phyloP scores from a whole-genome alignment of 2,113 vertebrate species.

The Shinisaurus crocodilurus region DNA sequence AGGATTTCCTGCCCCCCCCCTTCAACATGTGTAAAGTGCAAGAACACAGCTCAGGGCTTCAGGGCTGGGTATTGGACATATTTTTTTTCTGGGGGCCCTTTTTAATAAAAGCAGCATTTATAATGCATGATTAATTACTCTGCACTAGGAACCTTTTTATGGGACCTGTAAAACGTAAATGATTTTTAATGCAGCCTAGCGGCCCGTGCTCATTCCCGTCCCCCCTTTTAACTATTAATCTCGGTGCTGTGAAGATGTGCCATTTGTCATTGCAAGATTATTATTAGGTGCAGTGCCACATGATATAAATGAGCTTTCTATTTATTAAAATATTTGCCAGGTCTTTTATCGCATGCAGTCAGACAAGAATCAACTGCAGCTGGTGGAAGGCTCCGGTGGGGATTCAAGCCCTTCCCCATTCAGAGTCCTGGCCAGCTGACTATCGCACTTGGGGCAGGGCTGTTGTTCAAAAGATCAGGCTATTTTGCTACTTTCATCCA shows the following conservation, averaged over 20 bases:
- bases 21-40: background rate
- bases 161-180: constrained; percentile 69
- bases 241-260: constrained; percentile 66
- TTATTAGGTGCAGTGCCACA: constrained; percentile 61
- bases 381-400: constrained; percentile 36
- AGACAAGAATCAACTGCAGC: constrained; percentile 47
- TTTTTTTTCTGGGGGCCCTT: constrained; percentile 45
- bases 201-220: constrained; percentile 54
- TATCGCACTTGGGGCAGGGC: background rate
- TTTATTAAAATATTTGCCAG: constrained; percentile 75
- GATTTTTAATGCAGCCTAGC: constrained; percentile 77
- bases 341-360: constrained; percentile 46
- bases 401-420: constrained; percentile 35
- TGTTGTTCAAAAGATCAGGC: background rate
- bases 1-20: too few species aligned
- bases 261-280: constrained; percentile 75
- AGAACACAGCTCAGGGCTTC: constrained; percentile 30
- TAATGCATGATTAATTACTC: constrained; percentile 74
- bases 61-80: constrained; percentile 53
- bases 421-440: background rate
- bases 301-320: constrained; percentile 77
- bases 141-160: constrained; percentile 69
- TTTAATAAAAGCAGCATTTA: constrained; percentile 68
- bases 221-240: constrained; percentile 71
- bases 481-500: background rate